Percentiles rank a stretch among this genome's conserved stretches.
Conservation (phyloP, 2,888 invertebrate species). For the Hartigia nigra region DNA sequence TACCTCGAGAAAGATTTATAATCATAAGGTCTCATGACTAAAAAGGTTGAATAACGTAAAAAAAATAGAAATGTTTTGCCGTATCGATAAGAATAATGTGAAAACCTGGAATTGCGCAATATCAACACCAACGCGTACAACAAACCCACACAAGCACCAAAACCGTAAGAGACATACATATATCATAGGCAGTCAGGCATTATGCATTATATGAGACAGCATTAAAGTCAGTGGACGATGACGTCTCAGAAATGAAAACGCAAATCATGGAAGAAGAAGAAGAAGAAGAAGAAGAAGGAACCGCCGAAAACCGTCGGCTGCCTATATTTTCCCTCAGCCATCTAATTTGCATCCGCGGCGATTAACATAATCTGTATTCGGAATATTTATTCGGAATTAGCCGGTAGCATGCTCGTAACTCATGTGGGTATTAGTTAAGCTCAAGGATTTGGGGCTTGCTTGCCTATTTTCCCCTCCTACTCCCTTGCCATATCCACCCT, state of each 20-base stretch:
- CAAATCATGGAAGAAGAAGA: background rate
- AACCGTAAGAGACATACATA: background rate
- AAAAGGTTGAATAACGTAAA: background rate
- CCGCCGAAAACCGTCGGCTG: constrained; percentile 4
- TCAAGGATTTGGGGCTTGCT: constrained; percentile 60
- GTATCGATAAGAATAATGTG: background rate
- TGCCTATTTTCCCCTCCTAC: constrained; percentile 35
- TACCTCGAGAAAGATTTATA: background rate
- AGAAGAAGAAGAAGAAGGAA: constrained; percentile 4
- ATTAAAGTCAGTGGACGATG: background rate
- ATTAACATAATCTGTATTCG: constrained; percentile 66
- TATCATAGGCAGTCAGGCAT: background rate
- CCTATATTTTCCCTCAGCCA: constrained; percentile 38
- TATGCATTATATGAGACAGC: background rate
- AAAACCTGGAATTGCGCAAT: background rate
- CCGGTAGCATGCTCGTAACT: constrained; percentile 58
- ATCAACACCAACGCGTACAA: background rate
- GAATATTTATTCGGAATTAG: constrained; percentile 66
- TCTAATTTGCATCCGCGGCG: constrained; percentile 62
- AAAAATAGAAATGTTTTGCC: background rate
- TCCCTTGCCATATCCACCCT: constrained; percentile 5
- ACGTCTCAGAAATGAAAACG: background rate
- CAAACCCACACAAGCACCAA: background rate
- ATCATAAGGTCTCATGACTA: background rate
- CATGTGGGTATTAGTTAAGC: constrained; percentile 64